Percentiles rank a stretch among this genome's conserved stretches.
Evolutionary conservation across 1,140 invertebrate species (phyloP).

Genomic region (Pemphigus obesinymphae): DNA sequence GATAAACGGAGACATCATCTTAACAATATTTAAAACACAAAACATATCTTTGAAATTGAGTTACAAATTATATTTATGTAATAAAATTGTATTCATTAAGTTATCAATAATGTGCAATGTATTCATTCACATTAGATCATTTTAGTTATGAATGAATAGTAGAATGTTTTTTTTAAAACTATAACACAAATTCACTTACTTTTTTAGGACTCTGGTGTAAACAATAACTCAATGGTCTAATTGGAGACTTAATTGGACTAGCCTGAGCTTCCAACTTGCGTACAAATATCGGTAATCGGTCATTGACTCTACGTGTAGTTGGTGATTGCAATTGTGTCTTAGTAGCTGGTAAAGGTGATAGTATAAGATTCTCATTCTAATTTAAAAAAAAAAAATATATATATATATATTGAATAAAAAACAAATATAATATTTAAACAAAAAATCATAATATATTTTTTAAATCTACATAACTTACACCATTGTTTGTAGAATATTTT

Average conservation of each 20-base stretch:
- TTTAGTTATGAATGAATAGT: too few species aligned
- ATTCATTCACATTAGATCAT: too few species aligned
- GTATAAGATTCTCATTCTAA: constrained; percentile 57
- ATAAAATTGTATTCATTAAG: too few species aligned
- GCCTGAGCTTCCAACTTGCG: constrained; percentile 57
- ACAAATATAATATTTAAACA: background rate
- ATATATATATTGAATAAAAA: constrained; percentile 19
- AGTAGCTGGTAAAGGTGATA: constrained; percentile 73
- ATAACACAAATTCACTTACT: constrained; percentile 50
- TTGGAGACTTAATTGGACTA: constrained; percentile 55
- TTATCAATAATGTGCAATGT: too few species aligned
- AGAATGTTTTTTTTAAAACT: background rate
- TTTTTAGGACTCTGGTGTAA: constrained; percentile 84
- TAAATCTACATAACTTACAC: constrained; percentile 43
- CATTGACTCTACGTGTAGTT: constrained; percentile 66
- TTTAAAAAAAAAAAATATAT: background rate
- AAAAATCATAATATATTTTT: background rate
- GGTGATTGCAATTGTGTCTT: constrained; percentile 59
- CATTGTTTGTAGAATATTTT: constrained; percentile 60
- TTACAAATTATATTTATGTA: too few species aligned
- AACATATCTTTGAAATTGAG: too few species aligned
- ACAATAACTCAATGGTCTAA: constrained; percentile 70
- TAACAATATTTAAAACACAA: constrained; percentile 43
- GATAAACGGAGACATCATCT: too few species aligned
- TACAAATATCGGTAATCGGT: constrained; percentile 62